Conservation (phyloP, 30 jellyfish, hydroid and myxozoan species). For the Cassiopea andromeda region DNA sequence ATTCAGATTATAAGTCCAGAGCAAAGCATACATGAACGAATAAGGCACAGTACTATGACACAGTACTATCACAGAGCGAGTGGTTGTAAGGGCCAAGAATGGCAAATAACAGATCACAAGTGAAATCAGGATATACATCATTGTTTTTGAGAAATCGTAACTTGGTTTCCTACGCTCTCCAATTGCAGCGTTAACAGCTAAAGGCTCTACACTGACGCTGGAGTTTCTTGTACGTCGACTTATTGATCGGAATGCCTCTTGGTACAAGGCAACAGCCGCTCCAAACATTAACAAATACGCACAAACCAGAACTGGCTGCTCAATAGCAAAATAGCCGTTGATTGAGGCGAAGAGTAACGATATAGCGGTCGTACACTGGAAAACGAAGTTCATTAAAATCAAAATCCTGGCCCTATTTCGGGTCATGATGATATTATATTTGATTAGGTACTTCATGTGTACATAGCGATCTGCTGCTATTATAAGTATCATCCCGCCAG, state of each 20-base stretch:
- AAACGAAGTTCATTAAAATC: slow-evolving; percentile 24
- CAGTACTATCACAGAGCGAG: slow-evolving; percentile 18
- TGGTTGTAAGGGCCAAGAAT: slow-evolving; percentile 17
- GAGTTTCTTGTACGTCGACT: slow-evolving; percentile 30
- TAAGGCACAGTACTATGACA: background rate
- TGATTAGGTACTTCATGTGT: slow-evolving; percentile 48
- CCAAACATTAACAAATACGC: slow-evolving; percentile 18
- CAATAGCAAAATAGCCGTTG: slow-evolving; percentile 16
- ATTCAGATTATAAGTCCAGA: slow-evolving; percentile 51
- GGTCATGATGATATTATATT: slow-evolving; percentile 46
- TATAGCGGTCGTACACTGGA: slow-evolving; percentile 18
- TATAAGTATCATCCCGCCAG: slow-evolving; percentile 48
- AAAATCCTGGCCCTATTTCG: slow-evolving; percentile 12
- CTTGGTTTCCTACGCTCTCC: slow-evolving; percentile 11
- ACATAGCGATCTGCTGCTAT: slow-evolving; percentile 54
- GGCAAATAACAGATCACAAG: slow-evolving; percentile 27
- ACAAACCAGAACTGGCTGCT: slow-evolving; percentile 27
- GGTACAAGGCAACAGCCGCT: slow-evolving; percentile 17
- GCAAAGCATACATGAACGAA: slow-evolving; percentile 24
- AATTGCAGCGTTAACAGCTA: background rate
- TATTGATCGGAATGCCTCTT: slow-evolving; percentile 29
- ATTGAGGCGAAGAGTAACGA: slow-evolving; percentile 31
- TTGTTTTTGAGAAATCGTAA: slow-evolving; percentile 5
- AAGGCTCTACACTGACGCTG: slow-evolving; percentile 32
- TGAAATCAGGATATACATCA: slow-evolving; percentile 29